Base-by-base conservation (phyloP, 1,140 invertebrate species). In the Drosophila albomicans region DNA sequence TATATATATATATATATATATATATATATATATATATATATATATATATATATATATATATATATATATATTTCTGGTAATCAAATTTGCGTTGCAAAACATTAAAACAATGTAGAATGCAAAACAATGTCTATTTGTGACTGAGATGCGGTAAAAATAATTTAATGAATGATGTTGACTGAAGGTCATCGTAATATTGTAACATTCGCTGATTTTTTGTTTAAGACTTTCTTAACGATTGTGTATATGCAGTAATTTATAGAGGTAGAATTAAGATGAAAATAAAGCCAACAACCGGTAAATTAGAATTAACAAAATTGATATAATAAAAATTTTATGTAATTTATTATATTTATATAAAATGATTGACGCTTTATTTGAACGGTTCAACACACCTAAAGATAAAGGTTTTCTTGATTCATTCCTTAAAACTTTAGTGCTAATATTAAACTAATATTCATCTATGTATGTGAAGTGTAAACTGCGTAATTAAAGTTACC, bases 371-470 rank as follows among this genome's bases (percentile, higher is more conserved):
- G 76, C 84, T 81, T 81, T 82, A 67, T 86, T 81, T 81, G 71
- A 86, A 82, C 82, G 76, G 74, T 74, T 82, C 73, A 82, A 77
- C 67, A 90, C 73, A 68, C 81, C 82, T 80, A 78, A 78, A 88
- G 82, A 75, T 71, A 91, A 91, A 79, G 81, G 64, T 75, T 84
- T 88, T 79, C 88, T 91, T 79, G 67, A 82, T 87, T 86, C 90
- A 91, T 91, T 91, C 90, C 90, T 90, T 91, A 81, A 79, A 91
- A 80, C 75, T 87, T 82, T 82, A 87, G 82, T 91, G 84, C 87
- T 88, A 88, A 82, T 81, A 91, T 85, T 75, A 64, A 80, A 76
- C 48, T 76, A 79, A 81, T 85, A 85, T 89, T 79, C 81, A 90
- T 86, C 79, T 69, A 78, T 85, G 81, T 76, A 77, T 85, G 81